Evolutionary conservation across 2,888 invertebrate species (phyloP).

Genomic region (Dasysyrphus albostriatus): DNA sequence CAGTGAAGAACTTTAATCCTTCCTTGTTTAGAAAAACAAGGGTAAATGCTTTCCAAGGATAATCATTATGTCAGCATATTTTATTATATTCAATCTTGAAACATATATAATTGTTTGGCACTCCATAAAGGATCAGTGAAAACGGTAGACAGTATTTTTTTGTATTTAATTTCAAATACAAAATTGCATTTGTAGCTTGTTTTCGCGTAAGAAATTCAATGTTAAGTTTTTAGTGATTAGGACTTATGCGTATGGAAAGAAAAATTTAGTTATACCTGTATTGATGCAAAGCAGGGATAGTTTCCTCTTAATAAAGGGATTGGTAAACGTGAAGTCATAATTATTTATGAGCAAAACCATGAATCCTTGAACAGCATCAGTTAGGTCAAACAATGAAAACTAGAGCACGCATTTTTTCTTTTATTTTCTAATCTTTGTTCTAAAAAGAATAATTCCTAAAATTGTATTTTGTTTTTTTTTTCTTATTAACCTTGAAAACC

Average conservation of each 20-base stretch:
- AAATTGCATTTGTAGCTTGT: conserved; percentile 5
- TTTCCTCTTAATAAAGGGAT: conserved; percentile 15
- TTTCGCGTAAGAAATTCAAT: conserved; percentile 27
- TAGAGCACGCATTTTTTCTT: conserved; percentile 48
- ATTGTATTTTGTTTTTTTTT: background rate
- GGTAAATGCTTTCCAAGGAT: background rate
- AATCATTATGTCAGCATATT: conserved; percentile 24
- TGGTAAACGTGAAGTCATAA: conserved; percentile 45
- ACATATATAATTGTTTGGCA: background rate
- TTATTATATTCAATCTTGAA: conserved; percentile 23
- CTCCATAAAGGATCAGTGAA: background rate
- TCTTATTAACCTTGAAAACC: conserved; percentile 33
- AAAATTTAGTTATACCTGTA: conserved; percentile 48
- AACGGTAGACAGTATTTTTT: background rate
- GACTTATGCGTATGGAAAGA: background rate
- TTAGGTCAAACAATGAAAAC: conserved; percentile 53
- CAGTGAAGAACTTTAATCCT: conserved; percentile 49
- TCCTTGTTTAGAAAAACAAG: conserved; percentile 32
- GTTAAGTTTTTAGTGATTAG: conserved; percentile 27
- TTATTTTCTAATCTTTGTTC: conserved; percentile 2
- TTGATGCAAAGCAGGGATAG: conserved; percentile 44
- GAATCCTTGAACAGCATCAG: conserved; percentile 60
- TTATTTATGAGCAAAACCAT: conserved; percentile 31
- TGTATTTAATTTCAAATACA: background rate
- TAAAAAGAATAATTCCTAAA: background rate